Percentiles rank a stretch among this genome's conserved stretches.
Conservation (phyloP, 92 coral and sea anemone genomes). For the Ricordea florida region DNA sequence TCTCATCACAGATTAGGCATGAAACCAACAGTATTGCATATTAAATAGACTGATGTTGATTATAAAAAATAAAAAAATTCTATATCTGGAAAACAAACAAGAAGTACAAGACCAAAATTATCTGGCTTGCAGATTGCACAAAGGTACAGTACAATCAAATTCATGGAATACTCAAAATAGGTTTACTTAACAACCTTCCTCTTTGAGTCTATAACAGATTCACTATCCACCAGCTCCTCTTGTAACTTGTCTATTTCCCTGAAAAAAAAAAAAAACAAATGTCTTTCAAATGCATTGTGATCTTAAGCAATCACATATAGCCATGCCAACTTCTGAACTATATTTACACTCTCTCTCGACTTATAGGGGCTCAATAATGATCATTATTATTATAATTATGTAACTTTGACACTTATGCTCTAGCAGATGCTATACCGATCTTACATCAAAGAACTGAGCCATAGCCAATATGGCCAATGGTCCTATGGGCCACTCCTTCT, state of each 20-base stretch:
- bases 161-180: background rate
- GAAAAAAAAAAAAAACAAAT: background rate
- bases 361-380: too few relatives aligned
- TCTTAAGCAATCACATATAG: too few relatives aligned
- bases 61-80: background rate
- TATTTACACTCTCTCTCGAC: too few relatives aligned
- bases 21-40: background rate
- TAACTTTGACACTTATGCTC: too few relatives aligned
- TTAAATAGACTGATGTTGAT: background rate
- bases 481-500: too few relatives aligned
- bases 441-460: too few relatives aligned
- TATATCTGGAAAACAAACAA: background rate
- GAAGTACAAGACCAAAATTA: background rate
- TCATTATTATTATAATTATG: too few relatives aligned
- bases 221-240: slow-evolving; percentile 97
- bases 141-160: background rate
- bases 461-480: too few relatives aligned
- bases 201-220: slow-evolving; percentile 80
- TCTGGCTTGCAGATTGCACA: background rate
- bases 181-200: slow-evolving; percentile 59
- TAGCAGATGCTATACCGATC: too few relatives aligned
- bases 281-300: background rate
- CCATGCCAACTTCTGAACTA: too few relatives aligned
- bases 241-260: slow-evolving; percentile 95
- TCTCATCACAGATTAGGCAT: background rate